Conservation (phyloP, 2,113 vertebrate genomes). For the Danio rerio region DNA sequence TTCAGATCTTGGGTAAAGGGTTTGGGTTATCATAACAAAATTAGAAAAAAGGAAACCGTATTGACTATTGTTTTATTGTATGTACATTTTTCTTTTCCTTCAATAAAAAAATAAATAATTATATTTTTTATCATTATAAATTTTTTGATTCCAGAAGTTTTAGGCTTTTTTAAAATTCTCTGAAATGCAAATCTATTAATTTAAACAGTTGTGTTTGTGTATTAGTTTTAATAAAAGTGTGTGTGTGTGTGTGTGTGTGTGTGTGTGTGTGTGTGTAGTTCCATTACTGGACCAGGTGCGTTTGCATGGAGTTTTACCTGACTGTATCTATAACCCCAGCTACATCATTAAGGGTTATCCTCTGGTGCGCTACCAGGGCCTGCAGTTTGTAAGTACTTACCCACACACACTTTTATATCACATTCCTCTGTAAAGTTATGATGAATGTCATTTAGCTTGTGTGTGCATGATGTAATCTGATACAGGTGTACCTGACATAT, state of each 20-base stretch:
- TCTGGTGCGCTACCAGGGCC: conserved; percentile 89
- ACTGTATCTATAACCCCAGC: conserved; percentile 89
- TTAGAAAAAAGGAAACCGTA: no score
- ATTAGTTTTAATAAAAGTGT: no score
- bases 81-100: no score
- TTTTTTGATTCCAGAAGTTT: no score
- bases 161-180: no score
- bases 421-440: background rate
- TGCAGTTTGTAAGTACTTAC: conserved; percentile 88
- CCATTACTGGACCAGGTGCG: conserved; percentile 79
- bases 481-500: conserved; percentile 88
- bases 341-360: conserved; percentile 84
- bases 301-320: conserved; percentile 80
- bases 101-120: no score
- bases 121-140: no score
- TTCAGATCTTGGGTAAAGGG: no score
- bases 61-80: no score
- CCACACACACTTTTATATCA: background rate
- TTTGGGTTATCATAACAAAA: no score
- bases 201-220: no score
- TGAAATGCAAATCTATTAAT: no score
- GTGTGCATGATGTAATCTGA: background rate
- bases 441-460: background rate
- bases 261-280: conserved; percentile 74
- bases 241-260: conserved; percentile 53